Evolutionary conservation across 2,888 invertebrate species (phyloP).

Genomic region (Eupithecia pulchellata): DNA sequence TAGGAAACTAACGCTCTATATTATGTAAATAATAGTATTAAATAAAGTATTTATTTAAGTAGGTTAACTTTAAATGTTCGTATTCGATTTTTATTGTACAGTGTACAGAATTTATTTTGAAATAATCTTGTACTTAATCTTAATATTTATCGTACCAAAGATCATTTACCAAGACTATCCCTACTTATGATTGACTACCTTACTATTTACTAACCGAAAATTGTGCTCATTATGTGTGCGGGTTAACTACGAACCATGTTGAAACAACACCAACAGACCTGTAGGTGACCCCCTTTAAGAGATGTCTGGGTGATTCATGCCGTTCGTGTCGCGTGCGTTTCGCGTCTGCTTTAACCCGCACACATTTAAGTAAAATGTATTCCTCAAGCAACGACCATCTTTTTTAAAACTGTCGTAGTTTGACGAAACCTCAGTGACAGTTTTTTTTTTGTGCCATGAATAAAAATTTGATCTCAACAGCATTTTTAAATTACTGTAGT

Average conservation of each 20-base stretch:
- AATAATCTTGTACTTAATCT: background rate
- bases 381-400: background rate
- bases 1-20: conserved; percentile 5
- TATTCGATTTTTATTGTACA: background rate
- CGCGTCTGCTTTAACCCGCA: background rate
- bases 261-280: too few species aligned
- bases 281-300: too few species aligned
- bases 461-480: conserved; percentile 44
- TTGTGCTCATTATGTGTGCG: background rate
- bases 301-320: too few species aligned
- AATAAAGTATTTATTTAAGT: background rate
- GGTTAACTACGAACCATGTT: too few species aligned
- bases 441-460: conserved; percentile 24
- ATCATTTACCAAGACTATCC: background rate
- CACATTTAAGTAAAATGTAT: background rate
- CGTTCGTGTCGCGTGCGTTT: too few species aligned
- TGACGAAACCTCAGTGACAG: too few species aligned
- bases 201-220: background rate
- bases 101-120: conserved; percentile 1
- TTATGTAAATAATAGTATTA: background rate
- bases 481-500: conserved; percentile 35
- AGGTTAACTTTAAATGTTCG: background rate
- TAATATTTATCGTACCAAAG: background rate
- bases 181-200: background rate
- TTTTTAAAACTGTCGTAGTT: too few species aligned